A percentile compares a stretch with the other conserved stretches of the same genome.
These are phyloP conservation scores for Mamestra brassicae DNA, from an alignment of 2,888 invertebrate genomes.

Conservation along the genomic window DNA sequence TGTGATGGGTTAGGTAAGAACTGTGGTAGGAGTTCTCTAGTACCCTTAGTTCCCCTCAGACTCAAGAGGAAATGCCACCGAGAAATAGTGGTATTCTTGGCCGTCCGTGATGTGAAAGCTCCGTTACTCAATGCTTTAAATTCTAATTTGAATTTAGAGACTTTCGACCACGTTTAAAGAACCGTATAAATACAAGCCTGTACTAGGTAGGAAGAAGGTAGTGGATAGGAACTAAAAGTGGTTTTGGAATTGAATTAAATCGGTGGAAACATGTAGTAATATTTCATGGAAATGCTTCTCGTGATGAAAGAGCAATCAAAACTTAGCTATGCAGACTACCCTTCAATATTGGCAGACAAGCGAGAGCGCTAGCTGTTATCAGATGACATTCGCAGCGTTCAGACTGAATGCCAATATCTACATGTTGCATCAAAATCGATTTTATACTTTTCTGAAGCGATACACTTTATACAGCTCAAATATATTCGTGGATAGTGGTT, in stretches of 20 bases:
- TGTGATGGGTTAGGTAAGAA: neutral
- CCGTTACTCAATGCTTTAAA: too few species aligned
- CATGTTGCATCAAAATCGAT: conserved; percentile 14
- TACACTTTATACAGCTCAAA: neutral
- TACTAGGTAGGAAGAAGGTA: too few species aligned
- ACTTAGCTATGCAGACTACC: neutral
- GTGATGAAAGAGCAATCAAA: neutral
- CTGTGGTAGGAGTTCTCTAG: too few species aligned
- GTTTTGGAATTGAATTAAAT: too few species aligned
- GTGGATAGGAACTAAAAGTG: too few species aligned
- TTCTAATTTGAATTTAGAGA: too few species aligned
- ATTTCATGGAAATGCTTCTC: neutral
- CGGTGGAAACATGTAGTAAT: neutral
- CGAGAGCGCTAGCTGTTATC: conserved; percentile 23
- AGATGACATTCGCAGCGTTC: neutral
- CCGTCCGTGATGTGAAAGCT: too few species aligned
- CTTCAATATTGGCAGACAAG: conserved; percentile 6
- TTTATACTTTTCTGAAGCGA: conserved; percentile 21
- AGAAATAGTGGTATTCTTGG: too few species aligned
- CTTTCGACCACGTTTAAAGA: too few species aligned
- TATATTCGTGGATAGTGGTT: conserved; percentile 14
- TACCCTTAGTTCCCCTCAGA: too few species aligned
- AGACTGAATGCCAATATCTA: conserved; percentile 32
- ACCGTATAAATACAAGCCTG: too few species aligned
- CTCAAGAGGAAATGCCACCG: too few species aligned